Evolutionary conservation across 2,113 vertebrate species (phyloP), one percentile per base, ranked within the genome.

Genomic region (Andinoacara biseriatus): DNA sequence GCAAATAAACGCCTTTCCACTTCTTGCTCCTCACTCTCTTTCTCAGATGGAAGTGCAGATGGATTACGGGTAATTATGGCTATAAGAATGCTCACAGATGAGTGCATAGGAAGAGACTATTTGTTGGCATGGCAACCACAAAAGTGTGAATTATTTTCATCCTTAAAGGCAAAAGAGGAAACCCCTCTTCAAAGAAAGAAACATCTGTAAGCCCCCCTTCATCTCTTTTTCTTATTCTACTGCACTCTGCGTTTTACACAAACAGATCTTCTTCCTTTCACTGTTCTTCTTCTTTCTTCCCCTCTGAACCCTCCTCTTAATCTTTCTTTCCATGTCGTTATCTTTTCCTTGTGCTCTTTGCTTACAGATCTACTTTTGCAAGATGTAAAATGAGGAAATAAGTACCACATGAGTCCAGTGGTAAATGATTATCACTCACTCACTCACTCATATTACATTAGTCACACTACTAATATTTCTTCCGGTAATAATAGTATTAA

Each of bases 71-170:
- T 95, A 95, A 95, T 94, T 94, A 92, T 57, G 54, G 78, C 35
- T 63, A 86, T 38, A 38, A 90, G 87, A 94, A 95, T 84, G 89
- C 86, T 92, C 76, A 74, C 87, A 91, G 91, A 88, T 82, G 87
- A 92, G 90, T 78, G 86, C 40, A 15, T 82, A 84, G 60, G 52
- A 87, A 90, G 86, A 85, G 78, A 79, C 29, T 3, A 22, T 6
- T 5, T 2, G 90, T 94, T 88, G 95, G 87, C 94, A 95, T 93
- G 91, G 93, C 88, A 94, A 96, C 93, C 1, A 1, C 15, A n/a
- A 84, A 93, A 87, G 90, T 91, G 90, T 91, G 93, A 88, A 93
- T 94, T 92, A 91, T 91, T 93, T 94, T 91, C 86, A 85, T 86
- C 85, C 84, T 93, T 93, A 76, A 89, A 90, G 87, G 80, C 75